Conservation (phyloP, 2,113 vertebrate species). For the Polypterus bichir region DNA sequence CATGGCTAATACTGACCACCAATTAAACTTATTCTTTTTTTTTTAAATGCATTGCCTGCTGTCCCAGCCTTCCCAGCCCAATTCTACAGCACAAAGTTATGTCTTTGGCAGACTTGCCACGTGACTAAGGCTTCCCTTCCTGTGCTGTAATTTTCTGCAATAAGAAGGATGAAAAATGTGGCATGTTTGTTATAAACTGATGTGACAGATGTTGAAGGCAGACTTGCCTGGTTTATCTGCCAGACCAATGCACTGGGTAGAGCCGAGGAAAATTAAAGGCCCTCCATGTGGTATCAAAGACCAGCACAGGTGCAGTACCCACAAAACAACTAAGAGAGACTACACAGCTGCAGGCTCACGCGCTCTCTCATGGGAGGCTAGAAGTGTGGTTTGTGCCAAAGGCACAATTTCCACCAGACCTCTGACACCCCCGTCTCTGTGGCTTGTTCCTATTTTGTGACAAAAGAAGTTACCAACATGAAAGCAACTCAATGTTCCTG, state of each 20-base stretch:
- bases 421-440: slow-evolving; percentile 2
- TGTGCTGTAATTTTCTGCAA: background rate
- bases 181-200: slow-evolving; percentile 10
- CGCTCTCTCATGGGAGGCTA: slow-evolving; percentile 23
- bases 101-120: no score
- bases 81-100: no score
- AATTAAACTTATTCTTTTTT: no score
- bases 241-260: background rate
- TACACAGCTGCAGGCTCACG: slow-evolving; percentile 25
- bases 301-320: slow-evolving; percentile 12
- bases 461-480: no score
- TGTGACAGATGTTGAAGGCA: slow-evolving; percentile 36
- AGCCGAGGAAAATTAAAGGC: background rate
- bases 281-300: background rate
- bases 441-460: background rate
- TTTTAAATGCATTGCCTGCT: no score
- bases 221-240: no score
- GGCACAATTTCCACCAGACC: slow-evolving; percentile 16
- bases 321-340: slow-evolving; percentile 12
- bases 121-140: no score
- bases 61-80: no score
- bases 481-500: no score
- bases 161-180: background rate
- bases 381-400: slow-evolving; percentile 16
- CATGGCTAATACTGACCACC: no score